These are phyloP conservation scores for Radopholus similis DNA, from an alignment of 1,140 invertebrate genomes.

Conservation along the genomic window DNA sequence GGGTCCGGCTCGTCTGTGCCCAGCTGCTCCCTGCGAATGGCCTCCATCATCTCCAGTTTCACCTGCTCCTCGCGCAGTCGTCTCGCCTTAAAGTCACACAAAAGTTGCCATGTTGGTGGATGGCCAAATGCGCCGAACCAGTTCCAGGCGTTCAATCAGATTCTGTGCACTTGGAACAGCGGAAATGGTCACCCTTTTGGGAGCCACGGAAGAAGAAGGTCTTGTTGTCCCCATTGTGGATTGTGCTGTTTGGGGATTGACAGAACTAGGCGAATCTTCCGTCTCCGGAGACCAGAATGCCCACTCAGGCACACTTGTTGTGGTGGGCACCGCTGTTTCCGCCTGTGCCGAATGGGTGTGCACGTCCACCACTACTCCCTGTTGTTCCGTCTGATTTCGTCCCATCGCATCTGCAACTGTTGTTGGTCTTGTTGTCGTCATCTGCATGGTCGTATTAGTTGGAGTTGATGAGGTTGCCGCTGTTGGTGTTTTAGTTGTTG, in stretches of 20 bases:
- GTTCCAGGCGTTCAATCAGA: conserved; percentile 8
- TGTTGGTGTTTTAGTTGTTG: not conserved
- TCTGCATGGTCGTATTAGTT: too few species aligned
- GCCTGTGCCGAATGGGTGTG: too few species aligned
- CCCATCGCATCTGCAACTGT: not conserved
- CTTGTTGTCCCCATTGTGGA: not conserved
- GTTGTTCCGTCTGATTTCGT: not conserved
- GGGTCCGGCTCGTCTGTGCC: conserved; percentile 13
- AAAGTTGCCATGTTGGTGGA: not conserved
- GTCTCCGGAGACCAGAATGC: too few species aligned
- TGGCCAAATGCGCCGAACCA: not conserved
- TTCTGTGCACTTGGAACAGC: not conserved
- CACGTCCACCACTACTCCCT: not conserved
- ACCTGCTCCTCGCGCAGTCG: conserved; percentile 6
- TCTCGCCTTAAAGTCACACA: not conserved
- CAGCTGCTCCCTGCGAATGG: conserved; percentile 6
- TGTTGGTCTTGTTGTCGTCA: not conserved
- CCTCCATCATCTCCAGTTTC: conserved; percentile 19
- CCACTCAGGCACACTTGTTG: too few species aligned
- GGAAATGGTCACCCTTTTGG: not conserved
- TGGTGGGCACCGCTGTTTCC: too few species aligned
- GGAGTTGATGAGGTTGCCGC: too few species aligned
- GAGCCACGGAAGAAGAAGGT: not conserved
- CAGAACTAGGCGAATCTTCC: too few species aligned
- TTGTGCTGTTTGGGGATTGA: not conserved